Conservation (phyloP, 2,113 vertebrate species). For the Apteryx mantelli region DNA sequence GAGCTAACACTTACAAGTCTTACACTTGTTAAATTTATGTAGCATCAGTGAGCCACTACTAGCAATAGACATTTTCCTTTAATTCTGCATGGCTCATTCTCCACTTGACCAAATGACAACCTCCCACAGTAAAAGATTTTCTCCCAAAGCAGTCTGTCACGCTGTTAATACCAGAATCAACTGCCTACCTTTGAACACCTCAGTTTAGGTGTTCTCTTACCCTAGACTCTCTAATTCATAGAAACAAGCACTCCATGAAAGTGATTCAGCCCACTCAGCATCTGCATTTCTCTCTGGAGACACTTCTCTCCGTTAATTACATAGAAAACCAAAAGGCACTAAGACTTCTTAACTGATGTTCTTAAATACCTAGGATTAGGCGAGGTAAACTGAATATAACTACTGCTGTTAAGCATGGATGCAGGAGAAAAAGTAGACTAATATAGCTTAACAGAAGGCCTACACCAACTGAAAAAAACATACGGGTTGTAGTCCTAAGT, state of each 20-base stretch:
- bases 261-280: too few relatives aligned
- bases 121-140: neutral
- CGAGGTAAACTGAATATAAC: neutral
- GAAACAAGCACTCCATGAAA: neutral
- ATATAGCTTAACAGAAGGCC: too few relatives aligned
- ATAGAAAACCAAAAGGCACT: neutral
- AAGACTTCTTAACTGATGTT: neutral
- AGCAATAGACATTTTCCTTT: neutral
- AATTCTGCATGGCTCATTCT: neutral
- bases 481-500: neutral
- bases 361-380: neutral
- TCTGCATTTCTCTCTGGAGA: neutral
- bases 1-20: neutral
- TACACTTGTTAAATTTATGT: neutral
- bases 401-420: neutral
- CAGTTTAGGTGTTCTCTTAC: neutral
- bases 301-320: too few relatives aligned
- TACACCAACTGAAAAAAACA: neutral
- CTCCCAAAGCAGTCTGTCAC: neutral
- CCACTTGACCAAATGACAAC: neutral
- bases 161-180: neutral
- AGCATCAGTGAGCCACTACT: too few relatives aligned
- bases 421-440: neutral
- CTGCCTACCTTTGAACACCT: neutral
- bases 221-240: neutral